phyloP scores from a whole-genome alignment of 2,888 invertebrate species.

The Lycocerus yunnanus region DNA sequence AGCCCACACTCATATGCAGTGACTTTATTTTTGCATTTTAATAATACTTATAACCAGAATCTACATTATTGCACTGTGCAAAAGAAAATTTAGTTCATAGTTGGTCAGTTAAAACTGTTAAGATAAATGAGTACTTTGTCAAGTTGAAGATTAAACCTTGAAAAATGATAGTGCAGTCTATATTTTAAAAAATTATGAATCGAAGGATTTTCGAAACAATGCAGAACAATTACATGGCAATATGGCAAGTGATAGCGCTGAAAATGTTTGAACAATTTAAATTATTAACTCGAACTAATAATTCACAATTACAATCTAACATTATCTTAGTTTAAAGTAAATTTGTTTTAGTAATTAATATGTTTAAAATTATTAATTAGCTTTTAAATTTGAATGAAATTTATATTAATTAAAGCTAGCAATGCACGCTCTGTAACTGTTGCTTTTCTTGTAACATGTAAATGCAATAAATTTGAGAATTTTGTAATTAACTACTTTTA shows the following conservation, averaged over 20 bases:
- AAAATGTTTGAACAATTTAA: not conserved
- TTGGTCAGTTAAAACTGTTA: not conserved
- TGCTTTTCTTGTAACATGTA: not conserved
- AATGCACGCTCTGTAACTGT: not conserved
- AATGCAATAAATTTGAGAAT: not conserved
- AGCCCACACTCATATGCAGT: too few relatives aligned
- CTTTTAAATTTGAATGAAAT: not conserved
- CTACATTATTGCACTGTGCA: too few relatives aligned
- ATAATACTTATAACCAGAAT: too few relatives aligned
- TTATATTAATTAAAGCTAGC: not conserved
- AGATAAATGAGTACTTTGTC: not conserved
- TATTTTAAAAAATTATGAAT: not conserved
- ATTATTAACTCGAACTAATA: not conserved
- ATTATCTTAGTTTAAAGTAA: not conserved
- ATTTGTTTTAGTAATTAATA: not conserved
- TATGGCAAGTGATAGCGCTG: not conserved
- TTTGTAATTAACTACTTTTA: not conserved
- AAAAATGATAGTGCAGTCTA: too few relatives aligned
- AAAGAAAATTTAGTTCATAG: too few relatives aligned
- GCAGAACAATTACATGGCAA: not conserved
- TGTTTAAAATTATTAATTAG: not conserved
- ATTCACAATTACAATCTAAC: not conserved
- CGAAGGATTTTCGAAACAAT: not conserved
- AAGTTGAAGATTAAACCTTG: too few relatives aligned
- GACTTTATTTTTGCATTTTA: too few relatives aligned